Conservation (phyloP, 2,797 vertebrate genomes). For the Crypturellus tataupa region DNA sequence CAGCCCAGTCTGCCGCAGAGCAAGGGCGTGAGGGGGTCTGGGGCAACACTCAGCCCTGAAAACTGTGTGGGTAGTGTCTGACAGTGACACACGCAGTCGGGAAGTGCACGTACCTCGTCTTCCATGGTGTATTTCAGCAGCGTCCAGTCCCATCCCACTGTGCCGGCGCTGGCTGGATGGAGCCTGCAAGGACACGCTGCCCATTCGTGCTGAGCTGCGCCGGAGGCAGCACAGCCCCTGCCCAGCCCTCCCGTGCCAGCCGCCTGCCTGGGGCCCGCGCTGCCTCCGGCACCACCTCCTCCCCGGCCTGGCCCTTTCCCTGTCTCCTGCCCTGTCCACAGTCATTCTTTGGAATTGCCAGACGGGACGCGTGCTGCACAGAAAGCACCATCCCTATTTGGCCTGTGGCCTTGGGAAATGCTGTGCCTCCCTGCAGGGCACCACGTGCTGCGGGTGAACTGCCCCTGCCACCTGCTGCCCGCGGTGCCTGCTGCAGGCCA, state of each 20-base stretch:
- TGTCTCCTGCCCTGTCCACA: not conserved
- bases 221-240: rapidly evolving
- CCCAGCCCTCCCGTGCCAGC: not conserved
- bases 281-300: not conserved
- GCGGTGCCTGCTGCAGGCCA: not conserved
- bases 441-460: not conserved
- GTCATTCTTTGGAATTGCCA: not conserved
- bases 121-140: conserved; percentile 86
- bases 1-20: not conserved
- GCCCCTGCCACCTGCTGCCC: not conserved
- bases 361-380: not conserved
- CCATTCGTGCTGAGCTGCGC: not conserved
- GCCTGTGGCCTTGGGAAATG: not conserved
- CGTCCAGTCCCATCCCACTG: conserved; percentile 92
- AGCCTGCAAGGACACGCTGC: conserved; percentile 83
- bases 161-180: conserved; percentile 84
- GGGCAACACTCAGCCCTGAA: not conserved
- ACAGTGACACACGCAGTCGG: not conserved
- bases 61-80: rapidly evolving
- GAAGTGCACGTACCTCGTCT: conserved; percentile 83
- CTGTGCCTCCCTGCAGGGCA: not conserved
- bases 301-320: not conserved
- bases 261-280: not conserved
- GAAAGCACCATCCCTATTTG: not conserved
- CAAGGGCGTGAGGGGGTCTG: not conserved